Evolutionary conservation across 2,113 vertebrate genomes (phyloP).

Genomic region (Oncorhynchus clarkii): DNA sequence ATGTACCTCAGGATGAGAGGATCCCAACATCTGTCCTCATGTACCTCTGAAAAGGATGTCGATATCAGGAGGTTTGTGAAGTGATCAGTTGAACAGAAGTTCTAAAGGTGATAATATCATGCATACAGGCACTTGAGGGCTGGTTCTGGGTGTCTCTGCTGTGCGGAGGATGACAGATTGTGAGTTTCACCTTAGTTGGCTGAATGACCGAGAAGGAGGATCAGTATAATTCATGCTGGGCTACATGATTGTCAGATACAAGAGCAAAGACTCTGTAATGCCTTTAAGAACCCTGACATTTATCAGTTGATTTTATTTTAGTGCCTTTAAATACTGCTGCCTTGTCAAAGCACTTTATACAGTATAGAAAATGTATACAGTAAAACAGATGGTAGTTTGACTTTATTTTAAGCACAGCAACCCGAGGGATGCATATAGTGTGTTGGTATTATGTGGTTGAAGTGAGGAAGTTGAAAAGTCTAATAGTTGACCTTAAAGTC

Average conservation of each 20-base stretch:
- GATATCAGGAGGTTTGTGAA: neutral
- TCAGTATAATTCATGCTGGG: slow-evolving; percentile 2
- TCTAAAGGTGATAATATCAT: neutral
- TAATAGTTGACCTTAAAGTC: neutral
- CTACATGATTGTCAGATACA: slow-evolving; percentile 12
- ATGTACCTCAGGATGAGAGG: neutral
- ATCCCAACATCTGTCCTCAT: neutral
- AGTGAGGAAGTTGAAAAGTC: slow-evolving; percentile 24
- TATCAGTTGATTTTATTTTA: slow-evolving; percentile 51
- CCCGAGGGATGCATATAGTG: slow-evolving; percentile 15
- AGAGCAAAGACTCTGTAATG: slow-evolving; percentile 19
- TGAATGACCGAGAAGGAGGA: slow-evolving; percentile 22
- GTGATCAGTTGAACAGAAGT: neutral
- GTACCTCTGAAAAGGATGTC: neutral
- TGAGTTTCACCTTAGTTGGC: neutral
- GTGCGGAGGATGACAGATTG: neutral
- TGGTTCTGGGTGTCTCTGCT: neutral
- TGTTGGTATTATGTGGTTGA: slow-evolving; percentile 9
- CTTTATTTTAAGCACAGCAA: slow-evolving; percentile 32
- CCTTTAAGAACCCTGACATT: slow-evolving; percentile 39
- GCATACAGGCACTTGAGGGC: neutral
- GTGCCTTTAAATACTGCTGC: slow-evolving; percentile 72
- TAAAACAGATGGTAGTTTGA: slow-evolving; percentile 9
- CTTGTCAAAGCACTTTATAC: slow-evolving; percentile 72
- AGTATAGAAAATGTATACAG: slow-evolving; percentile 37